These are phyloP conservation scores for Acrossocheilus fasciatus DNA, from an alignment of 2,797 vertebrate genomes.

Conservation along the genomic window DNA sequence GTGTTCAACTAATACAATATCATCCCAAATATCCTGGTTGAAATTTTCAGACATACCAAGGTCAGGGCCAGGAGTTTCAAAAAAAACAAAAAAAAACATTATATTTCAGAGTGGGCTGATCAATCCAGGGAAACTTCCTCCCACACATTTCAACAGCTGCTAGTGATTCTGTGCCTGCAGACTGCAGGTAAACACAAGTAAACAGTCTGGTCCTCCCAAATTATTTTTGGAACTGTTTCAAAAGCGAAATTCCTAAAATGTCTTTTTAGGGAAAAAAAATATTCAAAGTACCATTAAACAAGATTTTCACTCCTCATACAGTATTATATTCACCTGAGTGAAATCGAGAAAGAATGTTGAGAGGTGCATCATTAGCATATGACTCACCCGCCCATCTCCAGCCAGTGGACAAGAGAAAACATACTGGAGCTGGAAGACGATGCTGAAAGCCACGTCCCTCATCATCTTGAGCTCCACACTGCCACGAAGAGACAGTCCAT, in stretches of 20 bases:
- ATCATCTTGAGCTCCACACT: constrained; percentile 87
- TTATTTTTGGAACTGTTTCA: background rate
- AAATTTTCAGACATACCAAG: background rate
- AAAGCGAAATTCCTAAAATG: background rate
- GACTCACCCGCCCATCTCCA: constrained; percentile 79
- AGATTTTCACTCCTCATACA: background rate
- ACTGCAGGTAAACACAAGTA: constrained; percentile 15
- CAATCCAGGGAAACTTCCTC: constrained; percentile 16
- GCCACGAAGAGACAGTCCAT: constrained; percentile 83
- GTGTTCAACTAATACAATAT: background rate
- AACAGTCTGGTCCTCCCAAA: background rate
- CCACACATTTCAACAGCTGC: constrained; percentile 8
- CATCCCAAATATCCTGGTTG: too few species aligned
- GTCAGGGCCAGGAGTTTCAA: background rate
- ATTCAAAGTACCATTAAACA: background rate
- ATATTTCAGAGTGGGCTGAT: background rate
- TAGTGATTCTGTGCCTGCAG: constrained; percentile 1
- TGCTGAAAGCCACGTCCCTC: constrained; percentile 76
- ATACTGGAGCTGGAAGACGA: constrained; percentile 92
- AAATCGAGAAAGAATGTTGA: constrained; percentile 1
- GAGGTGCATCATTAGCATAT: background rate
- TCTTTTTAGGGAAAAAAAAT: background rate
- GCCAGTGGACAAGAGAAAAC: constrained; percentile 80
- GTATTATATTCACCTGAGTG: background rate
- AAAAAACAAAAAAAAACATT: background rate